phyloP scores from a whole-genome alignment of 2,113 vertebrate species.

The Lophotis ruficrista region DNA sequence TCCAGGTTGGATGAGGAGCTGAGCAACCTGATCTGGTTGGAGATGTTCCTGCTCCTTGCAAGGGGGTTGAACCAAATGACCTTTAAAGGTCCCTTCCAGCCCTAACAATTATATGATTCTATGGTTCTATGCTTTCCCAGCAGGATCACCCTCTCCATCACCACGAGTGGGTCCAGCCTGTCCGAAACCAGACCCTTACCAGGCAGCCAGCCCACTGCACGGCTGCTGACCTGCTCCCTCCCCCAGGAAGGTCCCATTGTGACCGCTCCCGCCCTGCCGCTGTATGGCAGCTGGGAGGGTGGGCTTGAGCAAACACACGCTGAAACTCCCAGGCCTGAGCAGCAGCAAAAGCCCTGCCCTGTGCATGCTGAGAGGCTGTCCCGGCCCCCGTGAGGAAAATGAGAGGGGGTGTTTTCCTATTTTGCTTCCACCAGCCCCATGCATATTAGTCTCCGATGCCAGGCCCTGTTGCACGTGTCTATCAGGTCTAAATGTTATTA shows the following conservation, averaged over 20 bases:
- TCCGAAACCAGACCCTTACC: rapidly evolving
- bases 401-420: neutral
- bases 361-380: neutral
- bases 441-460: neutral
- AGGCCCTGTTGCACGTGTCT: neutral
- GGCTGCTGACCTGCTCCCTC: neutral
- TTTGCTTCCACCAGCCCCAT: constrained; percentile 7
- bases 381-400: neutral
- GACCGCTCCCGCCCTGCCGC: rapidly evolving
- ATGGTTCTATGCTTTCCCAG: neutral
- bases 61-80: too few species aligned
- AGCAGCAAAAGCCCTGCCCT: neutral
- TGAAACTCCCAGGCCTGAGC: neutral
- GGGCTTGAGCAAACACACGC: neutral
- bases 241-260: neutral
- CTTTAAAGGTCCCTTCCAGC: too few species aligned
- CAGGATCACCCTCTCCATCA: neutral
- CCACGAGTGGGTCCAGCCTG: rapidly evolving
- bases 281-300: neutral
- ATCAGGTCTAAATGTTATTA: neutral
- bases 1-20: neutral
- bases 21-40: too few species aligned
- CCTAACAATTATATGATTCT: too few species aligned
- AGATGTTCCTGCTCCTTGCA: too few species aligned
- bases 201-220: neutral